Evolutionary conservation across 1,140 invertebrate genomes (phyloP), one percentile per base, ranked within the genome.

Genomic region (Meloidogyne chitwoodi): DNA sequence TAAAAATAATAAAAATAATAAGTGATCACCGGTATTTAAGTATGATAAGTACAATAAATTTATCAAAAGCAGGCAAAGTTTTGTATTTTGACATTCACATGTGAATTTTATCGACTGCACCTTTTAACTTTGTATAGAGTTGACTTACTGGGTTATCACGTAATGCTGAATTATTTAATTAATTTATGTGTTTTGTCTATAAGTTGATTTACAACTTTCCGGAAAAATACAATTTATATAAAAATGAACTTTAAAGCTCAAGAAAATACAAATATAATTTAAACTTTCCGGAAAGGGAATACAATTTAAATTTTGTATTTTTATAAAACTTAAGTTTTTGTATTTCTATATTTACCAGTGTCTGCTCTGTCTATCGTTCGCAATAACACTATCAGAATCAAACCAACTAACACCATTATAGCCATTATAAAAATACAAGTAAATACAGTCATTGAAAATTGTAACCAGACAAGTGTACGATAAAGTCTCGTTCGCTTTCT

Each of bases 341-440:
- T 19, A 12, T 24, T 73, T 10, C 2, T 22, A 38, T 4, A 38
- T 38, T 64, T 73, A 64, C 71, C 71, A 31, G 31, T 61, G 8
- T 73, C 71, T 11, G 71, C 56, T 26, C 71, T 64, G 24, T 73
- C 56, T 26, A 73, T 73, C 0, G 29, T 63, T 56, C 64, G 29
- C n/a, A 26, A 24, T 24, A 73, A 48, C 11, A 73, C 27, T 1
- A 73, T 31, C 14, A 73, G 24, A 63, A 73, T 73, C 10, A 73
- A 29, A 38, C 24, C 71, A 22, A 73, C 31, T 11, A 73, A 24
- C 16, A 73, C 56, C 71, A 73, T 26, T 61, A 73, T 73, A 22
- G 64, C 56, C 71, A 73, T 26, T n/a, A 73, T 73, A 64, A 73
- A 73, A 64, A 73, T 29, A 34, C 71, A 73, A 16, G 71, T 73